Percentiles rank a stretch among this genome's conserved stretches.
Evolutionary conservation across 2,113 vertebrate genomes (phyloP).

Genomic region (Carollia perspicillata): DNA sequence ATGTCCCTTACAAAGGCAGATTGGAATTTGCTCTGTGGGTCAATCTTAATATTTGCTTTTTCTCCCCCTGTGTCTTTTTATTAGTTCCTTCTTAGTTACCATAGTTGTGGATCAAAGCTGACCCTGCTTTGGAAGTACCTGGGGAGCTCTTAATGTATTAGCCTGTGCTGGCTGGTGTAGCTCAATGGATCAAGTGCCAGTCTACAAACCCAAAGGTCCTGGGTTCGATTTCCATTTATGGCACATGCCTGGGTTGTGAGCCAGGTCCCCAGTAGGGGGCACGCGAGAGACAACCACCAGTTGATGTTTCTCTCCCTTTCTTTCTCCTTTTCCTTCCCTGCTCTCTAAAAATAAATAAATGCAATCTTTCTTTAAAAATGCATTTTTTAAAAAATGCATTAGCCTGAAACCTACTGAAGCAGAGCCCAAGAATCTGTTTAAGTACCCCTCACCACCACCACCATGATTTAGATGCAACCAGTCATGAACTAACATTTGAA

Average conservation of each 20-base stretch:
- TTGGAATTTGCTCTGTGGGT: slow-evolving; percentile 16
- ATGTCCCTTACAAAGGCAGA: background rate
- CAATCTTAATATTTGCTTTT: background rate
- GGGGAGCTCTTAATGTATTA: background rate
- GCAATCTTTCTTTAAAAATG: background rate
- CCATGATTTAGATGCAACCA: background rate
- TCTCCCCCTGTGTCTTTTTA: background rate
- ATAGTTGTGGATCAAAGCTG: slow-evolving; percentile 1
- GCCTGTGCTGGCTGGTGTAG: too few relatives aligned
- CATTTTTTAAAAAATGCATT: background rate
- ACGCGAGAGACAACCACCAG: too few relatives aligned
- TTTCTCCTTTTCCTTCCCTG: too few relatives aligned
- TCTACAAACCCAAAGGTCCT: too few relatives aligned
- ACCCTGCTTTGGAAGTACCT: slow-evolving; percentile 19
- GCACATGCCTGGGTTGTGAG: too few relatives aligned
- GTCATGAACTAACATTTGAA: slow-evolving; percentile 25
- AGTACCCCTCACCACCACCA: background rate
- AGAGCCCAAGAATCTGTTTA: slow-evolving; percentile 1
- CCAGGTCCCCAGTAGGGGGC: too few relatives aligned
- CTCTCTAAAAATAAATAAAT: too few relatives aligned
- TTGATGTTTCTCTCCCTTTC: too few relatives aligned
- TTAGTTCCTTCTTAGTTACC: slow-evolving; percentile 34
- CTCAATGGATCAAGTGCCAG: too few relatives aligned
- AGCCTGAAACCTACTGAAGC: background rate
- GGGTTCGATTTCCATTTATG: too few relatives aligned